Base-by-base conservation (phyloP, 2,888 invertebrate species). In the Prosapia bicincta region DNA sequence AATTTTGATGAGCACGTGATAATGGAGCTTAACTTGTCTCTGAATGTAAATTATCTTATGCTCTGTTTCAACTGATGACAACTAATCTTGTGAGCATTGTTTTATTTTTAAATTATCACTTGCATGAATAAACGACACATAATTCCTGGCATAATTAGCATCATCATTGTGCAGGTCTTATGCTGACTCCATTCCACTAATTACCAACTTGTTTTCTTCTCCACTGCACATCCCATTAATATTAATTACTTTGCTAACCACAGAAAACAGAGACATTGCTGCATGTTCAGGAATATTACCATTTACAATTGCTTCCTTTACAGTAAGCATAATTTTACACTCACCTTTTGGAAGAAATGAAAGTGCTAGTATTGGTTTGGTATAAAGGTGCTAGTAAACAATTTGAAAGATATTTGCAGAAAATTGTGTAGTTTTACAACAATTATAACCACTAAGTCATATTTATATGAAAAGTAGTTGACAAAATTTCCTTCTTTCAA, bases 151-250 rank as follows among this genome's bases (percentile, higher is more conserved):
- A 54, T 54, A 54, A 54, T 54, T 54, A 54, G 20, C 20, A 54
- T 54, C 20, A 3, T 54, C 20, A 54, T 54, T 54, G 54, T 54
- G 54, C 20, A 20, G 38, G 38, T 38, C 38, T 38, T 38, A 38
- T 38, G 38, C 3, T 54, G 54, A 54, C 54, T 54, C 1, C 20
- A 54, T 54, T 20, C 20, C 54, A 54, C 54, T 54, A 54, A 54
- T 54, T 54, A 54, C 54, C 20, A 15, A 1, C 54, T 54, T 76
- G 79, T 79, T 78, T 79, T 77, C 78, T 76, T 71, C 71, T 75
- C 75, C 72, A 74, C 66, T 73, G 76, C 75, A 77, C 72, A 79
- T 77, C 76, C 78, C 78, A 79, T 79, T 78, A 79, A 78, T 78
- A 78, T 77, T 79, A 79, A 79, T 79, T 77, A 78, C 74, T 65